A percentile compares a stretch with the other conserved stretches of the same genome.
Evolutionary conservation across 1,140 invertebrate genomes (phyloP).

Genomic region (Aleiodes sp.): DNA sequence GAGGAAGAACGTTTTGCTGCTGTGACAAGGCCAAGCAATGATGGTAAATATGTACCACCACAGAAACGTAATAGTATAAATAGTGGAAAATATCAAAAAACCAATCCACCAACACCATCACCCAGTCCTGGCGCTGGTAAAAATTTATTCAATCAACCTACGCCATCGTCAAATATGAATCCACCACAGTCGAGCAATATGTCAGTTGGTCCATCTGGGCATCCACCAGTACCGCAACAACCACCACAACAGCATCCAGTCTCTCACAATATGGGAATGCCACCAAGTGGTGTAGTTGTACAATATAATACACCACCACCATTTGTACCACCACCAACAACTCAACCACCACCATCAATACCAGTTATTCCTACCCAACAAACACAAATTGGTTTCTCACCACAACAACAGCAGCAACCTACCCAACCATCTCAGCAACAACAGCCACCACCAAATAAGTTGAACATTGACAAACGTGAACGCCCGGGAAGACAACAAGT

Average conservation of each 20-base stretch:
- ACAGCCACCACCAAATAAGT: constrained; percentile 49
- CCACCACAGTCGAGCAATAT: constrained; percentile 58
- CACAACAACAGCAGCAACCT: constrained; percentile 51
- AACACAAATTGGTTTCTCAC: constrained; percentile 51
- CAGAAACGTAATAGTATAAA: constrained; percentile 77
- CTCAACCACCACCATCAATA: constrained; percentile 53
- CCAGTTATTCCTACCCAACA: constrained; percentile 54
- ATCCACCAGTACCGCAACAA: constrained; percentile 49
- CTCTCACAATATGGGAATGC: constrained; percentile 57
- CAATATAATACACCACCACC: constrained; percentile 59
- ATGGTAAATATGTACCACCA: constrained; percentile 81
- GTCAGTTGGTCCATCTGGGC: constrained; percentile 46
- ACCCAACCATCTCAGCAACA: constrained; percentile 49
- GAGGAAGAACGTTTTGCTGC: constrained; percentile 87
- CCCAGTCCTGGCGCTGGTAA: constrained; percentile 55
- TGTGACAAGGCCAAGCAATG: constrained; percentile 67
- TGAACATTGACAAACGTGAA: constrained; percentile 61
- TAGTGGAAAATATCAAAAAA: constrained; percentile 62
- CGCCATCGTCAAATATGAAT: constrained; percentile 53
- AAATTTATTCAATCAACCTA: constrained; percentile 59
- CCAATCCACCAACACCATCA: constrained; percentile 68
- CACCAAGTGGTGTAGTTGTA: constrained; percentile 61
- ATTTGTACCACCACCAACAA: constrained; percentile 57
- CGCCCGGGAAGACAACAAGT: constrained; percentile 58
- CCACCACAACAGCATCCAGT: constrained; percentile 52